A percentile compares a stretch with the other conserved stretches of the same genome.
phyloP scores from a whole-genome alignment of 2,797 vertebrate species.

The Acanthurus lineatus region DNA sequence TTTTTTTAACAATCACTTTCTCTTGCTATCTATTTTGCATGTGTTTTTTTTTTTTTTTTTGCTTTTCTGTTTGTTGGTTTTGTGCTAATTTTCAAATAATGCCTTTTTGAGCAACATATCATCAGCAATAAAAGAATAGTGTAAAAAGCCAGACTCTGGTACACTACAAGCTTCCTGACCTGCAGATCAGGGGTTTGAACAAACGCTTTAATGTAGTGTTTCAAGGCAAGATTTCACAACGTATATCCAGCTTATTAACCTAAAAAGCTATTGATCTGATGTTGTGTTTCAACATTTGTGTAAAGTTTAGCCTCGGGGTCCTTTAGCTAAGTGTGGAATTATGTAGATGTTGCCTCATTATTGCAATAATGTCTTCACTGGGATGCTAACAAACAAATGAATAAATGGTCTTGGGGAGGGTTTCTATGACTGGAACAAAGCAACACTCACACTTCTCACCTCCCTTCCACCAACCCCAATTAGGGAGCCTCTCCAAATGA shows the following conservation, averaged over 20 bases:
- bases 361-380: constrained; percentile 63
- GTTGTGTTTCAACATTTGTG: constrained; percentile 68
- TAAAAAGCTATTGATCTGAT: constrained; percentile 70
- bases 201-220: constrained; percentile 23
- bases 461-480: constrained; percentile 74
- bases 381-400: constrained; percentile 76
- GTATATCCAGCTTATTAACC: constrained; percentile 61
- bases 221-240: constrained; percentile 45
- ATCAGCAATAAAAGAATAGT: neutral
- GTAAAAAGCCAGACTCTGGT: neutral
- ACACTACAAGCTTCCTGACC: constrained; percentile 15
- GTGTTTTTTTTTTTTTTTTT: neutral
- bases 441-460: constrained; percentile 48
- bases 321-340: constrained; percentile 70
- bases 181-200: constrained; percentile 22
- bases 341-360: constrained; percentile 82
- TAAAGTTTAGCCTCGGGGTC: constrained; percentile 59
- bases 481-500: constrained; percentile 79
- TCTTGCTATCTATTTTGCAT: neutral
- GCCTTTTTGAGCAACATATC: neutral
- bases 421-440: constrained; percentile 60
- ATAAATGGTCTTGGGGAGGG: constrained; percentile 57
- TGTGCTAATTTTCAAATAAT: neutral
- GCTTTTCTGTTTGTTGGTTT: too few relatives aligned
- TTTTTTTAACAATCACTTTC: neutral